phyloP scores from a whole-genome alignment of 2,888 invertebrate species.

The Anaspis maculata region DNA sequence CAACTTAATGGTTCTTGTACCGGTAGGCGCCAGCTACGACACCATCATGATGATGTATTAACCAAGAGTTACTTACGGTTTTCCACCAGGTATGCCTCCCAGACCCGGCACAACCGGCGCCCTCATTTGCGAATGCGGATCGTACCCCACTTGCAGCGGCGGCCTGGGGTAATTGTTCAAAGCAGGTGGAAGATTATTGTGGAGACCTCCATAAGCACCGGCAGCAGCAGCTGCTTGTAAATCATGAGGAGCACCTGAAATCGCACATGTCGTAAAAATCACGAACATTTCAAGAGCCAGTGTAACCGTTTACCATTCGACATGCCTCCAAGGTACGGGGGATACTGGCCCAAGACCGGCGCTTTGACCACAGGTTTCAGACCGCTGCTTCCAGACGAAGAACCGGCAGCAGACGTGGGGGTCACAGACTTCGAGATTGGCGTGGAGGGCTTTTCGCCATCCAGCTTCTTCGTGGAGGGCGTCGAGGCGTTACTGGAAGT shows the following conservation, averaged over 20 bases:
- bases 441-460: slow-evolving; percentile 79
- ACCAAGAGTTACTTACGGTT: slow-evolving; percentile 89
- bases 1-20: too few relatives aligned
- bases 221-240: slow-evolving; percentile 49
- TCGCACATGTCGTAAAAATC: slow-evolving; percentile 27
- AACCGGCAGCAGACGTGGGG: slow-evolving; percentile 59
- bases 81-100: slow-evolving; percentile 69
- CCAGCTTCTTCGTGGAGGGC: slow-evolving; percentile 77
- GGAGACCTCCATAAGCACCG: slow-evolving; percentile 49
- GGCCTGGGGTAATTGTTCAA: slow-evolving; percentile 59
- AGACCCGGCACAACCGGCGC: slow-evolving; percentile 56
- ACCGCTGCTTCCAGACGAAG: slow-evolving; percentile 44
- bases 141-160: slow-evolving; percentile 57
- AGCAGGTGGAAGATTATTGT: slow-evolving; percentile 57
- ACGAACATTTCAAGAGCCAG: too few relatives aligned
- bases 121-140: slow-evolving; percentile 59
- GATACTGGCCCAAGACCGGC: slow-evolving; percentile 51
- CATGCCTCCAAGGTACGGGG: slow-evolving; percentile 49
- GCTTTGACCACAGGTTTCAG: slow-evolving; percentile 49
- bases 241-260: slow-evolving; percentile 50
- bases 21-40: too few relatives aligned
- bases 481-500: slow-evolving; percentile 88
- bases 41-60: too few relatives aligned
- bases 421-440: slow-evolving; percentile 87
- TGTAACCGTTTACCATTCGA: slow-evolving; percentile 44